Percentiles rank a stretch among this genome's conserved stretches.
These are phyloP conservation scores for Sycophila sp. DNA, from an alignment of 1,140 invertebrate genomes.

Conservation along the genomic window DNA sequence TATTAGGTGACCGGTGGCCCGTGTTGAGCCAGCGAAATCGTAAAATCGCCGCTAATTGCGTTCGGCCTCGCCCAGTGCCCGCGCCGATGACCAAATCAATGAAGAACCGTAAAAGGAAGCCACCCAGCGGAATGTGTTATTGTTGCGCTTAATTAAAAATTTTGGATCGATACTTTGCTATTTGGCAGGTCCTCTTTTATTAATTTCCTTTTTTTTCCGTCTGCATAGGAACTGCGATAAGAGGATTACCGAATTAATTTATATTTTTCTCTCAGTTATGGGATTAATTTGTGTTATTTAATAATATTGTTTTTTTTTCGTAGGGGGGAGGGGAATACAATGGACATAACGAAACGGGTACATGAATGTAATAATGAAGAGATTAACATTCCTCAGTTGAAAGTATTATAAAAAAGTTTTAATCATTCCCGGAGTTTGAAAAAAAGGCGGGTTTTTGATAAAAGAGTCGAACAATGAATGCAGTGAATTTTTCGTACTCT, in stretches of 20 bases:
- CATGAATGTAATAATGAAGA: neutral
- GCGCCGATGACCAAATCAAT: neutral
- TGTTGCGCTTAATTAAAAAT: constrained; percentile 21
- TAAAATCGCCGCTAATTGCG: constrained; percentile 22
- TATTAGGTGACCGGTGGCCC: neutral
- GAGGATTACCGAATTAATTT: neutral
- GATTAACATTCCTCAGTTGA: neutral
- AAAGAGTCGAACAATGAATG: neutral
- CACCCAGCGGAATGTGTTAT: neutral
- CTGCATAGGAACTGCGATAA: neutral
- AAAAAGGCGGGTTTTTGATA: neutral
- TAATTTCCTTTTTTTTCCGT: neutral
- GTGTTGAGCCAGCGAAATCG: constrained; percentile 1
- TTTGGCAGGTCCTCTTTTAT: neutral
- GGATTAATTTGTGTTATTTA: neutral
- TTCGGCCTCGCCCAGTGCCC: neutral
- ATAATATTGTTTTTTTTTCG: neutral
- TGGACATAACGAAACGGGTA: no score
- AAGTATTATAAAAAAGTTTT: neutral
- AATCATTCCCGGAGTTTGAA: neutral
- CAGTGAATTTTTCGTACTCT: no score
- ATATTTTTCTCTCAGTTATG: neutral
- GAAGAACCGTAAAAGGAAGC: constrained; percentile 16
- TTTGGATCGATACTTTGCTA: neutral
- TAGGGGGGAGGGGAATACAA: no score